Evolutionary conservation across 2,113 vertebrate genomes (phyloP).

Genomic region (Lophochroa leadbeateri): DNA sequence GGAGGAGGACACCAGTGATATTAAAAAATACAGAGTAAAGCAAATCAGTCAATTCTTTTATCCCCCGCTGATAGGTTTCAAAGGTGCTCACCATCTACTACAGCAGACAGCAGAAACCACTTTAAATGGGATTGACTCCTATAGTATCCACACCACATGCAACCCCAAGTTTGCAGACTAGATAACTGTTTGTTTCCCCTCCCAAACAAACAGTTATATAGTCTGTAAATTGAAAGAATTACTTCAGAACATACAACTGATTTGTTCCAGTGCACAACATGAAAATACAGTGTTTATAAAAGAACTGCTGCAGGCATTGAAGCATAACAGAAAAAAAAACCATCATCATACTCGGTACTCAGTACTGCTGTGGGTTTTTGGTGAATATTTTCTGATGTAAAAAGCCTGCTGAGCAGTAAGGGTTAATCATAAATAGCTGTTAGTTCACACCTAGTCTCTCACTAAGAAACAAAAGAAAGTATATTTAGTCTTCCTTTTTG

Average conservation of each 20-base stretch:
- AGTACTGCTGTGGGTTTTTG: not conserved
- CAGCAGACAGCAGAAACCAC: not conserved
- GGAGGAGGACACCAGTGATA: too few species aligned
- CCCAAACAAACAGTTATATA: not conserved
- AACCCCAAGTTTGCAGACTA: not conserved
- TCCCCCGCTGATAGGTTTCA: not conserved
- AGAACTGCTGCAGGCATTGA: not conserved
- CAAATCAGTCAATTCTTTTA: not conserved
- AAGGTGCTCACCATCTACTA: not conserved
- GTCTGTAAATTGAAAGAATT: not conserved
- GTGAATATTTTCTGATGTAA: not conserved
- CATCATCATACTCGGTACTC: not conserved
- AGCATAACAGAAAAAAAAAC: rapidly evolving
- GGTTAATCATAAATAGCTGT: not conserved
- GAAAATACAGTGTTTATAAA: not conserved
- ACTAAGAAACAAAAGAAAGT: not conserved
- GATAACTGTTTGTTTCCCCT: not conserved
- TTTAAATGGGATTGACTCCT: not conserved
- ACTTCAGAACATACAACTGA: not conserved
- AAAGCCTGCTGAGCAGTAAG: not conserved
- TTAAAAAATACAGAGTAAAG: not conserved
- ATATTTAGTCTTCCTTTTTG: not conserved
- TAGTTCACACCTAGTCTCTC: not conserved
- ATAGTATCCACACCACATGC: not conserved
- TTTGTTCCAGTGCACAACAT: not conserved